Percentiles rank a stretch among this genome's conserved stretches.
phyloP scores from a whole-genome alignment of 53 echinoderm and acorn worm species.

The Paracentrotus lividus region DNA sequence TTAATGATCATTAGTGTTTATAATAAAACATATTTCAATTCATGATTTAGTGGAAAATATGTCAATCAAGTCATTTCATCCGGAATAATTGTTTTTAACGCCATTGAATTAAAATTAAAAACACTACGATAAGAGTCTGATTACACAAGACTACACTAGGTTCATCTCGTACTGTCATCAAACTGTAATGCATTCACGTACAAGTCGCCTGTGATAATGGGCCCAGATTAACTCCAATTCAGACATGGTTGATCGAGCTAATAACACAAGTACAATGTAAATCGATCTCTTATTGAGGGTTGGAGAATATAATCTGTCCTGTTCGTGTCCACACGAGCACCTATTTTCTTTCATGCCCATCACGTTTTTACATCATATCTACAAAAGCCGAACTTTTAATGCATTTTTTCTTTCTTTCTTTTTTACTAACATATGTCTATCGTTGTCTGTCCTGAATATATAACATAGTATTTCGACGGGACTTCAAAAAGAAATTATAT shows the following conservation, averaged over 20 bases:
- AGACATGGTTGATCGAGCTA: background rate
- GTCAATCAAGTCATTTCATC: no score
- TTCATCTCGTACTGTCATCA: background rate
- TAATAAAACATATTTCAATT: no score
- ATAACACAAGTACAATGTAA: background rate
- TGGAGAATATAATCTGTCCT: background rate
- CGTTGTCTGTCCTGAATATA: no score
- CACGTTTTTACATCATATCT: background rate
- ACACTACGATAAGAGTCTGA: no score
- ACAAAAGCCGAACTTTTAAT: background rate
- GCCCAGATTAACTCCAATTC: constrained; percentile 22
- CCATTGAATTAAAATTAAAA: no score
- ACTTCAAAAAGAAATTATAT: no score
- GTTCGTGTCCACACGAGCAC: background rate
- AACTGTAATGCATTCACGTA: background rate
- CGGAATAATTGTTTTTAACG: no score
- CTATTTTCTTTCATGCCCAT: background rate
- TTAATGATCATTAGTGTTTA: no score
- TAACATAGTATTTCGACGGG: no score
- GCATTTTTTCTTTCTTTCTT: background rate
- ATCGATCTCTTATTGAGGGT: background rate
- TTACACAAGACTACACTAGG: background rate
- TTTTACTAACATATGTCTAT: no score
- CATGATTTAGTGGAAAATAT: no score
- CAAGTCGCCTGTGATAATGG: background rate